phyloP scores from a whole-genome alignment of 2,888 invertebrate genomes.

The Chalcis sispes region DNA sequence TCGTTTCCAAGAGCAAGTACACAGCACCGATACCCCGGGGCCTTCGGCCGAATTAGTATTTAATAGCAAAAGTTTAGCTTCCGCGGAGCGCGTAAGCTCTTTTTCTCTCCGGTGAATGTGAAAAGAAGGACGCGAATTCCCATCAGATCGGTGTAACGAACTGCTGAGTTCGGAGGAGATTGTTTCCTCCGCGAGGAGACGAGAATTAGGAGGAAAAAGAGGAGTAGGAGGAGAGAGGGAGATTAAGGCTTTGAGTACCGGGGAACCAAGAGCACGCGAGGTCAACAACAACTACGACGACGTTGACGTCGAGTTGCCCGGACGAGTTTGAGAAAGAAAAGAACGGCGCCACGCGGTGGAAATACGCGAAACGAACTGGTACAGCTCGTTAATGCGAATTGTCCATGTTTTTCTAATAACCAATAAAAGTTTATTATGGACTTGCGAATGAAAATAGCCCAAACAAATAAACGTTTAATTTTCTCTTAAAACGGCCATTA shows the following conservation, averaged over 20 bases:
- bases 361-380: no score
- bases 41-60: constrained; percentile 66
- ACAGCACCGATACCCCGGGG: constrained; percentile 54
- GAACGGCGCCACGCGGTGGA: no score
- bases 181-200: constrained; percentile 4
- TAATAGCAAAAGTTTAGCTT: constrained; percentile 68
- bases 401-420: no score
- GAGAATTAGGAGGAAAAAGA: constrained; percentile 16
- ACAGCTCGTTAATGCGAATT: no score
- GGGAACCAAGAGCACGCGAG: constrained; percentile 29
- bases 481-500: no score
- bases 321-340: no score
- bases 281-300: constrained; percentile 29
- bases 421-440: no score
- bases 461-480: no score
- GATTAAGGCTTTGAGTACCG: no score
- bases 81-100: neutral
- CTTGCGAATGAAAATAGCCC: no score
- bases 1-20: constrained; percentile 54
- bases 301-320: neutral
- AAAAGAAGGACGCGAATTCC: constrained; percentile 13
- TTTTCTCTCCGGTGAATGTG: neutral
- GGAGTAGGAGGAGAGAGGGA: constrained; percentile 3
- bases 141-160: constrained; percentile 17
- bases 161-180: constrained; percentile 10